Evolutionary conservation across 2,113 vertebrate species (phyloP).

Genomic region (Clarias macrocephalus): DNA sequence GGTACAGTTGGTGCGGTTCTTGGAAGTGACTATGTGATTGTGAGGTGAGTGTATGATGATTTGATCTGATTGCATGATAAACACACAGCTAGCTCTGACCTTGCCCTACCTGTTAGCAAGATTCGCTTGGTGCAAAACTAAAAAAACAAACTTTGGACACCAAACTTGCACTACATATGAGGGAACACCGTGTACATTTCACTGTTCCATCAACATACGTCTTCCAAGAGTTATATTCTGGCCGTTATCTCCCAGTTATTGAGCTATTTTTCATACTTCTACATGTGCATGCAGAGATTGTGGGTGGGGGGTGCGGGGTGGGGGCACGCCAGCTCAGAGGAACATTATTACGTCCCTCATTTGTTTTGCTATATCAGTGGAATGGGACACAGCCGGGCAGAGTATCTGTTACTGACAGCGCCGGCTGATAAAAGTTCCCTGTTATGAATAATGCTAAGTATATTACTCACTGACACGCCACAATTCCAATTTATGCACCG

Average conservation of each 20-base stretch:
- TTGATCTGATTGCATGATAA: neutral
- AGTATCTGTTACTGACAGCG: constrained; percentile 71
- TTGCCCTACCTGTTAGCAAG: neutral
- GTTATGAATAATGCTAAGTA: constrained; percentile 77
- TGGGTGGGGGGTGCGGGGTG: neutral
- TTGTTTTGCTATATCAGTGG: constrained; percentile 70
- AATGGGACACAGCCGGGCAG: constrained; percentile 59
- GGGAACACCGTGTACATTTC: constrained; percentile 31
- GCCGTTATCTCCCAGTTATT: constrained; percentile 37
- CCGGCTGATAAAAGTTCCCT: constrained; percentile 62
- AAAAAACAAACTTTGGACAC: neutral
- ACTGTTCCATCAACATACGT: constrained; percentile 57
- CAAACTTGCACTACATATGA: neutral
- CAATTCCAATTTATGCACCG: constrained; percentile 74
- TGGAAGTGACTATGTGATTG: neutral
- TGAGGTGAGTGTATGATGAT: neutral
- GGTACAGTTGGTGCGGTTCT: too few relatives aligned
- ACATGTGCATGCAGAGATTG: constrained; percentile 43
- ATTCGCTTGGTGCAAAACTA: neutral
- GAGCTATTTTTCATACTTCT: constrained; percentile 53
- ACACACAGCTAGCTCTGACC: neutral
- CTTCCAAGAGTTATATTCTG: constrained; percentile 50
- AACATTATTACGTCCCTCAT: constrained; percentile 63
- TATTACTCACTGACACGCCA: constrained; percentile 76
- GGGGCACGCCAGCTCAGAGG: constrained; percentile 32